Evolutionary conservation across 2,113 vertebrate species (phyloP), one percentile per base, ranked within the genome.

Genomic region (Toxostoma redivivum): DNA sequence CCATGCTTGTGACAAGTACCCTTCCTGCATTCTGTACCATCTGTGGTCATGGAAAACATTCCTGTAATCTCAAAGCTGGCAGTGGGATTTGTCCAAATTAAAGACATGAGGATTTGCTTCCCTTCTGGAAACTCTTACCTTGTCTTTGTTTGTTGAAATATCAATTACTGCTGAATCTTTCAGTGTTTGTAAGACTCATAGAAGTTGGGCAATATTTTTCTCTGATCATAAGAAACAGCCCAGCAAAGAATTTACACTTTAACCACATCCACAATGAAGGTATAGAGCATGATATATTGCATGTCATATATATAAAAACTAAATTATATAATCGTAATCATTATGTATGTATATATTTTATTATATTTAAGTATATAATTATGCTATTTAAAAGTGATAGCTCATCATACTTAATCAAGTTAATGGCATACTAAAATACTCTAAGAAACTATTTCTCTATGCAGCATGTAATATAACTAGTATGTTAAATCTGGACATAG

Each of bases 371-470:
- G 22, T 47, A 65, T 20, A 19, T n/a, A 86, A 89, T 72, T 77
- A 65, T 37, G 40, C 37, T 89, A 70, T 74, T 84, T 85, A 85
- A 84, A 33, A 45, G 40, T 67, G 65, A 92, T 64, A 74, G 42
- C 44, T 90, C 48, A 42, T 79, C 70, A 90, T 37, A 86, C 10
- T 50, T 84, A 74, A 83, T 82, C 77, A 93, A 88, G 23, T 73
- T 90, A 95, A 96, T 25, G 30, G 44, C 38, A 92, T 44, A 71
- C 19, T 35, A 78, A 92, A 97, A 70, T 82, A 76, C n/a, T 72
- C 48, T 45, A 82, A 62, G 48, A 79, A 78, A 76, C 33, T n/a
- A 12, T 50, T 79, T 81, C 44, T 86, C 82, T 42, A 35, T 18
- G 86, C 35, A 57, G 40, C 27, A 72, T 13, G 17, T 62, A 79